Evolutionary conservation across 2,113 vertebrate species (phyloP).

Genomic region (Myocastor coypus): DNA sequence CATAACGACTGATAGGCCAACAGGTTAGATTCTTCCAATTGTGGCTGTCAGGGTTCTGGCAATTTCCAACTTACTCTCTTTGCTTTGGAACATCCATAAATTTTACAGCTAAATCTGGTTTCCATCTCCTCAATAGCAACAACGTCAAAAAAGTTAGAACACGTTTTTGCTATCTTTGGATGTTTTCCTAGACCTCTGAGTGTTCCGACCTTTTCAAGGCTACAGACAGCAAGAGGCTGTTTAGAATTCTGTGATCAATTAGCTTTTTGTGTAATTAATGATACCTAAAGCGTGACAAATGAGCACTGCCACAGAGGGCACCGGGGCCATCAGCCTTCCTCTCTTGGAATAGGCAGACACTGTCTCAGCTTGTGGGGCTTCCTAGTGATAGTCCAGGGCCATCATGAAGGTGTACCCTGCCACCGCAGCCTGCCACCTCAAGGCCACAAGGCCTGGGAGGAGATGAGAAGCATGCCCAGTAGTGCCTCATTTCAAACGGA

Average conservation of each 20-base stretch:
- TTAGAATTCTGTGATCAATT: neutral
- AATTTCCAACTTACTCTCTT: neutral
- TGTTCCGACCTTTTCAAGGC: neutral
- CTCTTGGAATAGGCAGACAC: neutral
- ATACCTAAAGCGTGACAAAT: accelerated
- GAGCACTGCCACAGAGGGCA: accelerated
- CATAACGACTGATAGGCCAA: no score
- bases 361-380: accelerated
- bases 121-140: slow-evolving; percentile 37
- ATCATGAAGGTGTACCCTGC: accelerated
- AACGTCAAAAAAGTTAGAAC: slow-evolving; percentile 2
- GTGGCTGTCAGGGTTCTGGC: neutral
- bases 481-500: neutral
- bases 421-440: neutral
- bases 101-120: slow-evolving; percentile 47
- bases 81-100: neutral
- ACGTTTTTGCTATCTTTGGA: slow-evolving; percentile 41
- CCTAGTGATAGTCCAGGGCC: neutral
- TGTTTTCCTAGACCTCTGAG: slow-evolving; percentile 47
- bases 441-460: accelerated
- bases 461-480: neutral
- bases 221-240: neutral
- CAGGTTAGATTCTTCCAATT: accelerated
- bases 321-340: neutral
- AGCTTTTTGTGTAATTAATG: neutral